Conservation (phyloP, 2,797 vertebrate genomes). For the Neosilurus hyrtlii region DNA sequence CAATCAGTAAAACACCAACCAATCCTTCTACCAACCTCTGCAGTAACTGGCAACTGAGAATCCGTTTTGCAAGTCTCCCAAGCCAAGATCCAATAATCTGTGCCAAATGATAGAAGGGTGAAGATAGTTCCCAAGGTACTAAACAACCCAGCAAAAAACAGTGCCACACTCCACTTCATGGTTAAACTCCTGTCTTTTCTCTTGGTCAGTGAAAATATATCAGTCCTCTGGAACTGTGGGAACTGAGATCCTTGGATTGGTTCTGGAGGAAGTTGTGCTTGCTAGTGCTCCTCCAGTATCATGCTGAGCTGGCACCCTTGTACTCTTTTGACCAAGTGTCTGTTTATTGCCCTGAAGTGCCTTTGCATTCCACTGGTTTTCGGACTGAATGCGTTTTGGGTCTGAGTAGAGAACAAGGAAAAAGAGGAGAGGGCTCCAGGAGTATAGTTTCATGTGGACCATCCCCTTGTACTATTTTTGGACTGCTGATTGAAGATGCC, state of each 20-base stretch:
- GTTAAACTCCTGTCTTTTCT: constrained; percentile 44
- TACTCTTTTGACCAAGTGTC: neutral
- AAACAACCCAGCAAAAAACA: constrained; percentile 93
- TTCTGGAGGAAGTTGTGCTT: constrained; percentile 9
- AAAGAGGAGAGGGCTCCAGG: constrained; percentile 59
- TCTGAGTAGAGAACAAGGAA: neutral
- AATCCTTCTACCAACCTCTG: constrained; percentile 44
- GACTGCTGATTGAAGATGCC: constrained; percentile 79
- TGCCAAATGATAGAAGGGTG: constrained; percentile 91
- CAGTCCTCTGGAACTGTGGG: neutral
- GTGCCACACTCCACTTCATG: constrained; percentile 88
- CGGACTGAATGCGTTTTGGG: constrained; percentile 57
- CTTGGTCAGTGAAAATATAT: neutral
- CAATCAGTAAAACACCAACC: neutral
- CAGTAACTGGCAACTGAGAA: neutral
- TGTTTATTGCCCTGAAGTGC: constrained; percentile 12
- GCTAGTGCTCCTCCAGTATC: constrained; percentile 6
- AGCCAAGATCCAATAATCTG: constrained; percentile 94
- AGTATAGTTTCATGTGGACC: constrained; percentile 67
- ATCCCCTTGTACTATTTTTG: constrained; percentile 81
- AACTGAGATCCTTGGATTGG: neutral
- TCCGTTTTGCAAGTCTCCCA: constrained; percentile 78
- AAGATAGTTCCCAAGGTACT: constrained; percentile 86
- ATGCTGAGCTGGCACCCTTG: neutral
- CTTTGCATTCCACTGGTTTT: constrained; percentile 45